phyloP scores from a whole-genome alignment of 1,140 invertebrate genomes.

The Papilio aristodemus region DNA sequence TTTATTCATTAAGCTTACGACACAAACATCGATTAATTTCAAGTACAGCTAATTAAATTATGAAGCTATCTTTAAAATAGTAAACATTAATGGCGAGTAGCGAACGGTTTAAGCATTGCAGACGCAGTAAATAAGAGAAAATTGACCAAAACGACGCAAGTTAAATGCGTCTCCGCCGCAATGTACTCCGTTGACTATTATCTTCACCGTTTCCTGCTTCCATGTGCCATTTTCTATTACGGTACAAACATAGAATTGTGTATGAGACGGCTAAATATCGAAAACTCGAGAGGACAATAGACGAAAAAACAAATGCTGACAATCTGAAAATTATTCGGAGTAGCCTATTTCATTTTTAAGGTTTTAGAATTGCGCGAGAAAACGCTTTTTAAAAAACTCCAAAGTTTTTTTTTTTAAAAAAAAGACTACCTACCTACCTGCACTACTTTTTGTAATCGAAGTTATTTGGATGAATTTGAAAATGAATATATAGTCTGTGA shows the following conservation, averaged over 20 bases:
- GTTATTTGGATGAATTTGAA: too few relatives aligned
- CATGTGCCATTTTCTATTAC: conserved; percentile 25
- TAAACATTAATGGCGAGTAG: conserved; percentile 26
- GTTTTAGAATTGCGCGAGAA: too few relatives aligned
- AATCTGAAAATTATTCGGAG: too few relatives aligned
- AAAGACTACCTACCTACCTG: too few relatives aligned
- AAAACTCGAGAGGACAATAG: too few relatives aligned
- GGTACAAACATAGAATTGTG: conserved; percentile 7
- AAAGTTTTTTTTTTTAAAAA: too few relatives aligned
- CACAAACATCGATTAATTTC: conserved; percentile 9
- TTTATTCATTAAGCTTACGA: not conserved
- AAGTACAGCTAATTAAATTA: conserved; percentile 30
- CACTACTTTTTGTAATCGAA: too few relatives aligned
- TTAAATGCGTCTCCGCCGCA: conserved; percentile 24
- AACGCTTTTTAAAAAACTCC: too few relatives aligned
- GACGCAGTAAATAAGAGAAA: conserved; percentile 32
- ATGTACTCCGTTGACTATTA: conserved; percentile 23
- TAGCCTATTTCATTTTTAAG: too few relatives aligned
- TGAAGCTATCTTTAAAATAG: conserved; percentile 21
- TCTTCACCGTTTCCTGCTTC: conserved; percentile 31
- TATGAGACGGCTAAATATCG: not conserved
- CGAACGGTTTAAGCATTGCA: conserved; percentile 10
- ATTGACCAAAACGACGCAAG: conserved; percentile 32
- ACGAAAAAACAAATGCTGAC: too few relatives aligned
- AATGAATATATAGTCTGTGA: too few relatives aligned